Conservation (phyloP, 2,888 invertebrate species). For the Frankliniella intonsa region DNA sequence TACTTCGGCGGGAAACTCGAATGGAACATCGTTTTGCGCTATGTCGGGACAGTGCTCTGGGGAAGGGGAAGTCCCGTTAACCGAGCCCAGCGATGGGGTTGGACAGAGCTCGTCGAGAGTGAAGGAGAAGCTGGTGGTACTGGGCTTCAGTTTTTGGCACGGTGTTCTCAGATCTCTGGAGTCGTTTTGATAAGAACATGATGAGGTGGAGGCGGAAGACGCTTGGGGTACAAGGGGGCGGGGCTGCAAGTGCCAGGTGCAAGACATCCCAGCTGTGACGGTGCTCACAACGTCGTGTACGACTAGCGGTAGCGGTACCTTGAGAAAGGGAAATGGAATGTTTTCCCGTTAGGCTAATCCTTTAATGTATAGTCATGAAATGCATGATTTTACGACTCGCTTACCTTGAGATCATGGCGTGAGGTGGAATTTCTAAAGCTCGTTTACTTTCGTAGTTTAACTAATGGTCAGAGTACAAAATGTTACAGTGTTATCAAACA, state of each 20-base stretch:
- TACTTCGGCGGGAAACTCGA: not conserved
- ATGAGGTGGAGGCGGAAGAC: not conserved
- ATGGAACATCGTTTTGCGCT: not conserved
- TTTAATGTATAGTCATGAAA: not conserved
- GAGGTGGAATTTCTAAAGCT: not conserved
- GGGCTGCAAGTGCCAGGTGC: constrained; percentile 6
- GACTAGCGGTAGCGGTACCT: not conserved
- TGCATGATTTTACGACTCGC: not conserved
- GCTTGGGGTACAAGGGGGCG: not conserved
- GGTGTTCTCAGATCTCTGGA: not conserved
- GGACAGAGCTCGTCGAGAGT: not conserved
- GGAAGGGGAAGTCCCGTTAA: not conserved
- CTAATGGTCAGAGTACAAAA: not conserved
- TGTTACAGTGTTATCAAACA: not conserved
- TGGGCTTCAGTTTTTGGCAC: not conserved
- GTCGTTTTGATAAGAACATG: not conserved
- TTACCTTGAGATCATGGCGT: not conserved
- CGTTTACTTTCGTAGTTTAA: not conserved
- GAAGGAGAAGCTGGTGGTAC: not conserved
- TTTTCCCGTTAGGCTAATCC: too few relatives aligned
- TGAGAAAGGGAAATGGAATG: not conserved
- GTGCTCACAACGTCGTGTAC: not conserved
- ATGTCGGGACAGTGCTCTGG: not conserved
- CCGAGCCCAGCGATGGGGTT: not conserved
- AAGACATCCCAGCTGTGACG: not conserved